Conservation (phyloP, 2,888 invertebrate genomes). For the Tromatobia lineatoria region DNA sequence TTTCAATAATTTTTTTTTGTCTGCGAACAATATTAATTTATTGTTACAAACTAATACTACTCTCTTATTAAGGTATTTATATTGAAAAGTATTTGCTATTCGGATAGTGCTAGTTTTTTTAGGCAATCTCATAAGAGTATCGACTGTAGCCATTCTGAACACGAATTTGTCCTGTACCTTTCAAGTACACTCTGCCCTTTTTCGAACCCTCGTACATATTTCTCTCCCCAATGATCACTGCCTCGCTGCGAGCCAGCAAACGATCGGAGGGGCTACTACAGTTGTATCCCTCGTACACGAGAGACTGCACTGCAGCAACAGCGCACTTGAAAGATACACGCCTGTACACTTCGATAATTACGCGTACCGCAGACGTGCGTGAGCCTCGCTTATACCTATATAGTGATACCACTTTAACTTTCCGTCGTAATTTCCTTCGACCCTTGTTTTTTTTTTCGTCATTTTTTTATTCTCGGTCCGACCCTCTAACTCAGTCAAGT, state of each 20-base stretch:
- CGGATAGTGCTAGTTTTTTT: too few relatives aligned
- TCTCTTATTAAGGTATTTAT: too few relatives aligned
- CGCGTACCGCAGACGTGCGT: constrained; percentile 54
- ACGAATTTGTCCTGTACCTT: too few relatives aligned
- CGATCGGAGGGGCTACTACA: constrained; percentile 40
- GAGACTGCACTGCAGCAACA: constrained; percentile 40
- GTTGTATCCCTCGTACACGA: constrained; percentile 25
- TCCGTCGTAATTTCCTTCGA: constrained; percentile 38
- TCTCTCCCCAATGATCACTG: constrained; percentile 31
- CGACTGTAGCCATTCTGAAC: too few relatives aligned
- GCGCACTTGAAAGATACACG: constrained; percentile 60
- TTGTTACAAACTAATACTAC: too few relatives aligned
- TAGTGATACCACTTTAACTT: constrained; percentile 25
- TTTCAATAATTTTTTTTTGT: too few relatives aligned
- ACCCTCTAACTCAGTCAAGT: constrained; percentile 58
- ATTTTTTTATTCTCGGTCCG: constrained; percentile 11
- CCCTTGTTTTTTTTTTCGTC: constrained; percentile 17
- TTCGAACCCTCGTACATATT: neutral
- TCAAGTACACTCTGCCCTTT: neutral
- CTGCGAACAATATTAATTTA: too few relatives aligned
- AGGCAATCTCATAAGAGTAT: too few relatives aligned
- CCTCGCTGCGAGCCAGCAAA: constrained; percentile 51
- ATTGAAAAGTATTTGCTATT: too few relatives aligned
- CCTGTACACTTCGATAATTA: constrained; percentile 56
- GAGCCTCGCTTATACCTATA: constrained; percentile 50